Evolutionary conservation across 2,888 invertebrate genomes (phyloP), one percentile per base, ranked within the genome.

Genomic region (Buathra laborator): DNA sequence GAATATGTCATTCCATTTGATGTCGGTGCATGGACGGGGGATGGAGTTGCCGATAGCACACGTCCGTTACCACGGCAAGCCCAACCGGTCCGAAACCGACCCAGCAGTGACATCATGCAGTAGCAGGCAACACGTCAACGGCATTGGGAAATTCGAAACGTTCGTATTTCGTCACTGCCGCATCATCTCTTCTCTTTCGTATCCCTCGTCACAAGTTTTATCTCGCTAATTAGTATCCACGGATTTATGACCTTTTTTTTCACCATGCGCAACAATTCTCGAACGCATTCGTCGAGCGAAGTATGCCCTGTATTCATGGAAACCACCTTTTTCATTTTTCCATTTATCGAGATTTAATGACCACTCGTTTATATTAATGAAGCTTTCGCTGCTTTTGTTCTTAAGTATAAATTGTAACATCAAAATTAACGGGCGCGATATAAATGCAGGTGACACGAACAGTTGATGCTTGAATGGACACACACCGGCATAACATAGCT

Each of bases 1-100:
- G 85, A 83, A 86, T 86, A 86, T 86, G 84, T 84, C 83, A 83
- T 83, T 86, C 83, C 72, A 84, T 86, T 83, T 83, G 79, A 86
- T 83, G 66, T 72, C 77, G 81, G 64, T 68, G 78, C 76, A 67
- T 44, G 62, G 78, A 62, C 62, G 24, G 43, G 68, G 44, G 43
- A n/a, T 71, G 62, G 70, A 51, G 77, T 46, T 46, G 64, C 53
- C 81, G 81, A 78, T 78, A 53, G 53, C 62, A 68, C 80, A 76
- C 16, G 56, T 66, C 37, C 32, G 59, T 80, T 43, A 32, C 48
- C 74, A 12, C 29, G 62, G 62, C 48, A 24, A 74, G 29, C 59
- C 56, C 72, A 72, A 29, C 56, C 59, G 16, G 62, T 44, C 48
- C 44, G 32, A 64, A 74, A 64, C 46, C 46, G 29, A 59, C 62